These are phyloP conservation scores for Premnoplex brunnescens DNA, from an alignment of 2,797 vertebrate species.

Conservation along the genomic window DNA sequence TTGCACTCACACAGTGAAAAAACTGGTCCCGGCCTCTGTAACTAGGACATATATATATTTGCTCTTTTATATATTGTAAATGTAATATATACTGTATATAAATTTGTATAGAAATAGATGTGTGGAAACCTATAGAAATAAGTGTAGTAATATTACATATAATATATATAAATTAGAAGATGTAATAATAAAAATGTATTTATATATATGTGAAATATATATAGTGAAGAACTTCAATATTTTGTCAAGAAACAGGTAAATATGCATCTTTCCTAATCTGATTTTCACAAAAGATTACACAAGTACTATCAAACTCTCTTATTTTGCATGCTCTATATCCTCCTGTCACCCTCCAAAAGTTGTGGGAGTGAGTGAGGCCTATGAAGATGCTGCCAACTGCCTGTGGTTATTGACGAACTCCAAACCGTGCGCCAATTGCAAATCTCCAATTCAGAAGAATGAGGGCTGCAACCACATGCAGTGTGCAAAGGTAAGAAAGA, in stretches of 20 bases:
- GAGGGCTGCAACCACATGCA: slow-evolving; percentile 99
- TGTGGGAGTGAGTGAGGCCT: slow-evolving; percentile 95
- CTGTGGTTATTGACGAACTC: slow-evolving; percentile 97
- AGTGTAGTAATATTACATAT: neutral
- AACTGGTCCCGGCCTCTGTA: too few relatives aligned
- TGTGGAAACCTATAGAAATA: neutral
- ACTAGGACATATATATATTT: neutral
- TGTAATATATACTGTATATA: neutral
- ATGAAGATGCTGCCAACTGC: slow-evolving; percentile 98
- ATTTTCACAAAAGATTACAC: neutral
- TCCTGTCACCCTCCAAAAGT: slow-evolving; percentile 76
- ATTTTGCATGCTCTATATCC: neutral
- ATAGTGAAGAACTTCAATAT: neutral
- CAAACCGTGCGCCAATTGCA: slow-evolving; percentile 97
- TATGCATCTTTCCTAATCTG: neutral
- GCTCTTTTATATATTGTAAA: neutral
- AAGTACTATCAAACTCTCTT: neutral
- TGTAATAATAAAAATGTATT: neutral
- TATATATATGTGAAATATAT: neutral
- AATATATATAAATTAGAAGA: neutral
- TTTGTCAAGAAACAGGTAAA: neutral
- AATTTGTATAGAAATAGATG: neutral
- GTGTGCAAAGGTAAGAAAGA: slow-evolving; percentile 86
- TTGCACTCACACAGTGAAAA: too few relatives aligned
- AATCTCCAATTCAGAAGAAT: slow-evolving; percentile 99